Evolutionary conservation across 2,888 invertebrate genomes (phyloP).

Genomic region (Sarcophaga variegata): DNA sequence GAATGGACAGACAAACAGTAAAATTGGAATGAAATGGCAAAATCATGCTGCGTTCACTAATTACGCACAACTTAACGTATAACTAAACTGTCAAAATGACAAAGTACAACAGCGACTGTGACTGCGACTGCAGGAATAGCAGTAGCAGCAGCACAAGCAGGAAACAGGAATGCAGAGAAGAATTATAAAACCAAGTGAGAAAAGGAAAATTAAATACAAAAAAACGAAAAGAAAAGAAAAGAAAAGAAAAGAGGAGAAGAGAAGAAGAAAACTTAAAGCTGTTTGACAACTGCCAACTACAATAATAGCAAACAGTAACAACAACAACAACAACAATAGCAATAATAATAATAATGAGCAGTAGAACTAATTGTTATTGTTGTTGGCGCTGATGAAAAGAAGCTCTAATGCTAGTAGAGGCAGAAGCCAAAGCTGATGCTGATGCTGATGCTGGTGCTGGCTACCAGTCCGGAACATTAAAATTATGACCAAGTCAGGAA

Average conservation of each 20-base stretch:
- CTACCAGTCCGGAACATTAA: conserved; percentile 2
- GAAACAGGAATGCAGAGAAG: conserved; percentile 6
- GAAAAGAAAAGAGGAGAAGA: background rate
- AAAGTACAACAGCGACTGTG: conserved; percentile 44
- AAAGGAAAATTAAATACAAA: no score
- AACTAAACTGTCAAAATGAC: conserved; percentile 66
- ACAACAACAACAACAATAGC: conserved; percentile 14
- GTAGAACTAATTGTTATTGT: background rate
- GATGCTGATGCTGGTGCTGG: no score
- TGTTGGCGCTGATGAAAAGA: no score
- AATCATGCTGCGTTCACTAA: conserved; percentile 69
- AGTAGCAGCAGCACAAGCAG: no score
- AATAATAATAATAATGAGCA: conserved; percentile 34
- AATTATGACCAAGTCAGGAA: conserved; percentile 12
- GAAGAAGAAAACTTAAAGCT: background rate
- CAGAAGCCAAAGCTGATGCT: no score
- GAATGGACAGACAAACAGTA: background rate
- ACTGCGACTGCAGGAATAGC: background rate
- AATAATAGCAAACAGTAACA: no score
- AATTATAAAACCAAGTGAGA: background rate
- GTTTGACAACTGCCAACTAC: background rate
- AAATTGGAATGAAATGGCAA: background rate
- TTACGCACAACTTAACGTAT: conserved; percentile 65
- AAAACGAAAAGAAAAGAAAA: no score
- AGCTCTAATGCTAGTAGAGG: no score